phyloP scores from a whole-genome alignment of 1,140 invertebrate genomes.

The Nebria ingens region DNA sequence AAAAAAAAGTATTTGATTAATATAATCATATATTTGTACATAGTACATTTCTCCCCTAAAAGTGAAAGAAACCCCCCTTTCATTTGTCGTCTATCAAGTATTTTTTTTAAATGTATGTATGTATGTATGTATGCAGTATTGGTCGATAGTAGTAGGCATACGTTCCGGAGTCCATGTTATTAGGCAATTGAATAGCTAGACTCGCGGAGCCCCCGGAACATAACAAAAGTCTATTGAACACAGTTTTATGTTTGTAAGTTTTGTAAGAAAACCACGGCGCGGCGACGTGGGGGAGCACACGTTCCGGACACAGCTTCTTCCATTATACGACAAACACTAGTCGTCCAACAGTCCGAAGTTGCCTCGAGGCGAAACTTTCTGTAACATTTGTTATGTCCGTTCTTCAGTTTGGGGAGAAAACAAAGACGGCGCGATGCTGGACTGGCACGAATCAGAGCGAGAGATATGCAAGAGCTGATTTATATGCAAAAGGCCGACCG shows the following conservation, averaged over 20 bases:
- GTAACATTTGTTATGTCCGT: conserved; percentile 19
- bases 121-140: too few relatives aligned
- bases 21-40: too few relatives aligned
- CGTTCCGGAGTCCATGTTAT: too few relatives aligned
- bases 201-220: too few relatives aligned
- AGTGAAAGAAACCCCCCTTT: too few relatives aligned
- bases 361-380: conserved; percentile 14
- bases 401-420: conserved; percentile 6
- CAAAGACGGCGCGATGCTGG: neutral
- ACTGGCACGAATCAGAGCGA: neutral
- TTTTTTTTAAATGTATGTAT: too few relatives aligned
- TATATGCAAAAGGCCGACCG: conserved; percentile 13
- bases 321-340: neutral
- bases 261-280: neutral
- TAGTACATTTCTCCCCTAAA: too few relatives aligned
- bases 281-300: neutral
- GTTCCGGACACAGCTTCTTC: too few relatives aligned
- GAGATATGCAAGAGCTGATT: conserved; percentile 10
- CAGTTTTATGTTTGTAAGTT: neutral
- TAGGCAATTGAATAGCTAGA: too few relatives aligned
- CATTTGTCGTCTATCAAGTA: too few relatives aligned
- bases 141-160: too few relatives aligned
- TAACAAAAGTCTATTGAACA: neutral
- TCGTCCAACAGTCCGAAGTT: neutral
- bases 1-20: too few relatives aligned